Evolutionary conservation across 2,888 invertebrate species (phyloP).

Genomic region (Chloroclysta siterata): DNA sequence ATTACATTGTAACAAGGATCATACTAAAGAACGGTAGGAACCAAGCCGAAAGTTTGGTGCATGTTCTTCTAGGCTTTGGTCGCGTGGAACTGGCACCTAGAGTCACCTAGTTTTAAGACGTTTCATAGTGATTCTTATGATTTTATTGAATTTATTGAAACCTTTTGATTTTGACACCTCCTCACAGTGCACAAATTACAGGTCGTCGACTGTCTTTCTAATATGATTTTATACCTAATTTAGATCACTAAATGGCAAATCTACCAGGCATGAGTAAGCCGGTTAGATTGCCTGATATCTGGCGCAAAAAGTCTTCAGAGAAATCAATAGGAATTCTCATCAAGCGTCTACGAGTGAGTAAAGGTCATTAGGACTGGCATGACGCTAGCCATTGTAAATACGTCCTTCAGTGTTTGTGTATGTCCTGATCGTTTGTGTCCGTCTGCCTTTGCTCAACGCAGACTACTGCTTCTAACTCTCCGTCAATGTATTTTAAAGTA

Average conservation of each 20-base stretch:
- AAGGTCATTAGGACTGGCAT: constrained; percentile 49
- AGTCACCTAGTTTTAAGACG: too few relatives aligned
- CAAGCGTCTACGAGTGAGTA: constrained; percentile 76
- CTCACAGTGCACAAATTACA: not conserved
- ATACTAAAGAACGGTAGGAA: too few relatives aligned
- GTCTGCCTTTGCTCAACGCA: constrained; percentile 45
- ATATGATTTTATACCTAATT: constrained; percentile 53
- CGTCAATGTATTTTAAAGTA: not conserved
- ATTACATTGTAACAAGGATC: too few relatives aligned
- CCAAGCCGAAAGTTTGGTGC: too few relatives aligned
- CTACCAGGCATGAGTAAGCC: constrained; percentile 67
- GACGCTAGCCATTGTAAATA: constrained; percentile 63
- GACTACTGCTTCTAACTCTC: constrained; percentile 52
- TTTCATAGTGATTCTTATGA: too few relatives aligned
- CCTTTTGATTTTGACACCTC: too few relatives aligned
- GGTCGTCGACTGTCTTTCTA: constrained; percentile 16
- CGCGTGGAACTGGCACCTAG: too few relatives aligned
- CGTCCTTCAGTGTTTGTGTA: constrained; percentile 53
- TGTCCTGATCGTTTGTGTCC: constrained; percentile 53
- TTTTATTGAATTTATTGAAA: too few relatives aligned
- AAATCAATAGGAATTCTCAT: constrained; percentile 76
- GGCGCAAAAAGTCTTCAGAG: constrained; percentile 75
- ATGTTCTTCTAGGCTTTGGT: too few relatives aligned
- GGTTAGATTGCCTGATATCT: constrained; percentile 72
- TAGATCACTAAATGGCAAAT: constrained; percentile 60